Evolutionary conservation across 2,888 invertebrate genomes (phyloP), one percentile per base, ranked within the genome.

Genomic region (Lapara coniferarum): DNA sequence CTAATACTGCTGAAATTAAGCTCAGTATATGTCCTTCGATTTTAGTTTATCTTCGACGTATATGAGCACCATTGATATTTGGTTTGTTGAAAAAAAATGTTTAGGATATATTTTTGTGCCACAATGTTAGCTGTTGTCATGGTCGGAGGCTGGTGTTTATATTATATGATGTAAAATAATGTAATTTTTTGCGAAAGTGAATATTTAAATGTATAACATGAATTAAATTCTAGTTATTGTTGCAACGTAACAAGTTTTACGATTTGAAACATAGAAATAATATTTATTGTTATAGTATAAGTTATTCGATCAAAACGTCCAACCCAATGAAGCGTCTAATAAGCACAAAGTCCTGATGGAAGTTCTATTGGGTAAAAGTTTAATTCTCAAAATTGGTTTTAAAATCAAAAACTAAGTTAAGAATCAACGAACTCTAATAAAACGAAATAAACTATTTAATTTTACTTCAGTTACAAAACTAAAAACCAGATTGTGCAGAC

Each of bases 1-100:
- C 58, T 81, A 76, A 67, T 57, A 63, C 51, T 37, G n/a, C 1
- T 14, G 10, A 16, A 63, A 19, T 10, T 30, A 53, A 13, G 49
- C 49, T 63, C 63, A 49, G 49, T 63, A 19, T 49, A 19, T 46
- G 59, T 59, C 46, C 19, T 59, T 49, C 63, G 63, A 63, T 49
- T 63, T 63, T 53, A 25, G 56, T 30, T 67, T 13, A 57, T 67
- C 8, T 16, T 56, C 51, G 30, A 66, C 55, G 55, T 72, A n/a
- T 58, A 46, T 44, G 63, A 63, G 49, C 63, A 13, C 19, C 46
- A 49, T 63, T 63, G 19, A 13, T 49, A 49, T 1, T 19, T 63
- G 6, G 16, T 59, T 58, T 58, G 59, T 59, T 44, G 16, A 49
- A 12, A 19, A 55, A 49, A 49, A 63, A 16, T 46, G 16, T 59